Evolutionary conservation across 2,797 vertebrate genomes (phyloP).

Genomic region (Hippopotamyrus pictus): DNA sequence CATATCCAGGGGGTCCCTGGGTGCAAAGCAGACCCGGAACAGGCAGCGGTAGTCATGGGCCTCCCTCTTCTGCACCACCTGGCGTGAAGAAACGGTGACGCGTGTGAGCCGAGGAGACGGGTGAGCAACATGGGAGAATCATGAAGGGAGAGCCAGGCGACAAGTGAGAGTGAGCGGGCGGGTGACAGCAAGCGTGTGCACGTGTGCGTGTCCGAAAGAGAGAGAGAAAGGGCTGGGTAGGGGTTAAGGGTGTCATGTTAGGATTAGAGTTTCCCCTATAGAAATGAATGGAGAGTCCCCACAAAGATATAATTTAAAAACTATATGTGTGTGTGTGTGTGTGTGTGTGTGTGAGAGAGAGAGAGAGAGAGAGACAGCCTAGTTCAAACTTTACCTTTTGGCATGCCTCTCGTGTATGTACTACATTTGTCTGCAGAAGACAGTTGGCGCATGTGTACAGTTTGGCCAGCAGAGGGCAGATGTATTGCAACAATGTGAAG

Average conservation of each 20-base stretch:
- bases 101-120: background rate
- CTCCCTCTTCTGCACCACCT: slow-evolving; percentile 89
- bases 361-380: background rate
- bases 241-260: background rate
- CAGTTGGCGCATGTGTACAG: background rate
- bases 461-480: background rate
- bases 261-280: background rate
- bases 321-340: background rate
- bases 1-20: slow-evolving; percentile 72
- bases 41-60: slow-evolving; percentile 84
- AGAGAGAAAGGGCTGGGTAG: background rate
- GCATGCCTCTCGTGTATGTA: background rate
- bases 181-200: background rate
- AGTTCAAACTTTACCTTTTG: background rate
- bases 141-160: background rate
- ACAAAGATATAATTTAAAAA: background rate
- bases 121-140: background rate
- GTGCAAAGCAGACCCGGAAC: slow-evolving; percentile 88
- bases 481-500: background rate
- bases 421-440: background rate
- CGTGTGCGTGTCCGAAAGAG: background rate
- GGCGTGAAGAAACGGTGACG: background rate
- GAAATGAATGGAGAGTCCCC: background rate
- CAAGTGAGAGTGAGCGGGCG: too few species aligned
- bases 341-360: background rate